phyloP scores from a whole-genome alignment of 2,113 vertebrate species.

The Neodon shergylaensis region DNA sequence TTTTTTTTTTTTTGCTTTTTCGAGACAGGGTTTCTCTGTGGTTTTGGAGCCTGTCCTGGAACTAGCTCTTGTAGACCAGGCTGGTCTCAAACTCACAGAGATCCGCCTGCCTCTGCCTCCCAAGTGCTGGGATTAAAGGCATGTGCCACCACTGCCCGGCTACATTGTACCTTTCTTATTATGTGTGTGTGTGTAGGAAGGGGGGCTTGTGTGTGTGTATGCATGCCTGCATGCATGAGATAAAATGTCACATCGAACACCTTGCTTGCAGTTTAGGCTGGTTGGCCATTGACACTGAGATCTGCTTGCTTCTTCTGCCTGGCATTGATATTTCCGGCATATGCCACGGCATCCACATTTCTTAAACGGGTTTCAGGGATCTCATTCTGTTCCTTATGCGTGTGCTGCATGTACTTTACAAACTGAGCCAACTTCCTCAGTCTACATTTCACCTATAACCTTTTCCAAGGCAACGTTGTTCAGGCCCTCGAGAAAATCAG shows the following conservation, averaged over 20 bases:
- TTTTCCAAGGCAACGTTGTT: background rate
- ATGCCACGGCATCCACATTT: no score
- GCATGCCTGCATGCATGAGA: background rate
- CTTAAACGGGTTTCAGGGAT: no score
- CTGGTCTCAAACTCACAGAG: no score
- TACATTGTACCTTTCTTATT: no score
- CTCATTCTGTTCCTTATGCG: background rate
- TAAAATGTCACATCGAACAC: background rate
- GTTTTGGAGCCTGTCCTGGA: no score
- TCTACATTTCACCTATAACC: background rate
- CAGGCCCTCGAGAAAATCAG: background rate
- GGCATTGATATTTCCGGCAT: background rate
- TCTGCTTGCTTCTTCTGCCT: background rate
- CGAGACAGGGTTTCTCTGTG: no score
- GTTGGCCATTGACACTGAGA: background rate
- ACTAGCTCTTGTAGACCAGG: no score
- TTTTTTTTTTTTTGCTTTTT: no score
- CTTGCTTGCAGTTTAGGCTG: background rate
- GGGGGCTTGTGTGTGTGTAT: background rate
- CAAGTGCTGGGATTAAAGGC: no score
- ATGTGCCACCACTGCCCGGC: no score
- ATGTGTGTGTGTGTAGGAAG: background rate
- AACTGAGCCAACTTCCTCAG: background rate
- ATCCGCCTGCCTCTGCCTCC: no score
- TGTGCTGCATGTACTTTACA: fast-evolving